Base-by-base conservation (phyloP, 2,797 vertebrate genomes). In the Iguana delicatissima region DNA sequence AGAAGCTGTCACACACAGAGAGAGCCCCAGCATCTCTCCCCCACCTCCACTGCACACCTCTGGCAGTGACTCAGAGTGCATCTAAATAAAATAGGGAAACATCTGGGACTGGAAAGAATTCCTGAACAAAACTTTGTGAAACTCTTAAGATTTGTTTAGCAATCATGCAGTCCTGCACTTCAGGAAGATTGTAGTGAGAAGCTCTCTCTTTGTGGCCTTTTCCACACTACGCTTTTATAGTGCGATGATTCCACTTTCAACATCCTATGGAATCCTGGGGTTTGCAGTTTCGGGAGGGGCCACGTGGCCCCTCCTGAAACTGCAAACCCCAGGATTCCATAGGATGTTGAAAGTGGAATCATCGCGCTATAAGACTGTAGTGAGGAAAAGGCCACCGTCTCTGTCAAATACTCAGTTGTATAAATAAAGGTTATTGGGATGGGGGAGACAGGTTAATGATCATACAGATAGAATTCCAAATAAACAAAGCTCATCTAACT, bases 1-100 rank as follows among this genome's bases (percentile, higher is more conserved):
- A 92, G 64, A 82, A 69, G 14, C 88, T 95, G 93, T 92, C 92
- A 91, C 35, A 64, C 91, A 91, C 32, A 57, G 94, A 91, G 87
- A 94, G 24, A 67, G 24, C 20, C 46, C 91, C 91, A 92, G 14
- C 18, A 2, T 80, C 9, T 46, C 74, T 92, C 92, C 90, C 38
- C 93, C 85, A 73, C 77, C 5, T 9, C 13, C 55, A 4, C 14
- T 18, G 10, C 32, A n/a, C n/a, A 16, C n/a, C 4, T n/a, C 81
- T 14, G 85, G 88, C 50, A 52, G 9, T 52, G 50, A 52, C 77
- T 46, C 3, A 80, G 50, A 85, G n/a, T 55, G 84, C 55, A 77
- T 80, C 74, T 24, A 86, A 76, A 69, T 29, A 82, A 42, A 50
- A 64, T 35, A 67, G 46, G 84, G 85, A 18, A 80, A 84, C 67